Conservation (phyloP, 2,797 vertebrate genomes). For the Poeciliopsis turneri region DNA sequence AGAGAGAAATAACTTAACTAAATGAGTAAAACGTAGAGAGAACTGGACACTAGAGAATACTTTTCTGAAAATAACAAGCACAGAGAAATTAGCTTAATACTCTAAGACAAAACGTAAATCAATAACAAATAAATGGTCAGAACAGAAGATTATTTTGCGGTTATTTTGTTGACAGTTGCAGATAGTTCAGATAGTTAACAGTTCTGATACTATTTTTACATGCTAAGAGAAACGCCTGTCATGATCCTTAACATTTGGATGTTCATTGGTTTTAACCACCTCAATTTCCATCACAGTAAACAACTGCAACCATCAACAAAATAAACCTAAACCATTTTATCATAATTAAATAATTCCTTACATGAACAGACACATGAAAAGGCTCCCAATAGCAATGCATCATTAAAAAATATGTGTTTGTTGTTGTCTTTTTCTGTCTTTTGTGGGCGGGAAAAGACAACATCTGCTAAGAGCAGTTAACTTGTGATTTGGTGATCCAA, state of each 20-base stretch:
- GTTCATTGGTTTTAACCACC: not conserved
- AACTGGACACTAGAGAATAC: not conserved
- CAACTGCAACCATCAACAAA: not conserved
- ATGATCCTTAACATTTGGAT: not conserved
- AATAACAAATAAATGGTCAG: too few relatives aligned
- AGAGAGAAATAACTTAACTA: not conserved
- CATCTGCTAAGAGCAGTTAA: not conserved
- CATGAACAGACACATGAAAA: not conserved
- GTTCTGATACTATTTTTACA: not conserved
- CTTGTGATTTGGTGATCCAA: not conserved
- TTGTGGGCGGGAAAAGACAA: not conserved
- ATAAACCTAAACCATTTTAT: not conserved
- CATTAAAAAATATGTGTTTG: not conserved
- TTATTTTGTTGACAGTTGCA: too few relatives aligned
- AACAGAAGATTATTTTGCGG: too few relatives aligned
- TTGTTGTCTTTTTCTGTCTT: not conserved
- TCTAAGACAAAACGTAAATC: not conserved
- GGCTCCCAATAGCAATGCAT: not conserved
- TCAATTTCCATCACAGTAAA: not conserved
- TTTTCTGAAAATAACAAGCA: not conserved
- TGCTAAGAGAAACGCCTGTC: not conserved
- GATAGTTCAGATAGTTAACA: too few relatives aligned
- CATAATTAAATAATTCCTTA: not conserved
- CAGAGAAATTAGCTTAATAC: not conserved
- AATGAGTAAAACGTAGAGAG: not conserved